Conservation (phyloP, 2,888 invertebrate genomes). For the Isotomurus palustris region DNA sequence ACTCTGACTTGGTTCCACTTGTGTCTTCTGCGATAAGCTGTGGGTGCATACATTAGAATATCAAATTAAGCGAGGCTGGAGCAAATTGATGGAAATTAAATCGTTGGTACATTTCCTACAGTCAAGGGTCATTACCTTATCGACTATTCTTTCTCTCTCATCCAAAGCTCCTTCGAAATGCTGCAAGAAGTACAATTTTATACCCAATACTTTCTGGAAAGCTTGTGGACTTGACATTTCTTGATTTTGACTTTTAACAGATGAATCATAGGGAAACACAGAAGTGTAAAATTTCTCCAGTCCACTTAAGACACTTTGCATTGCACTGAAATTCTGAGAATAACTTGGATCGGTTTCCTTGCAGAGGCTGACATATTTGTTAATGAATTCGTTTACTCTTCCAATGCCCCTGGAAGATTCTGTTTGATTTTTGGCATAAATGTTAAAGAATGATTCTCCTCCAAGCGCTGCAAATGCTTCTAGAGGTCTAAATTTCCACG, state of each 20-base stretch:
- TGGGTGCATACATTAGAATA: no score
- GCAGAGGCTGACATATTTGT: background rate
- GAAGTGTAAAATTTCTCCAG: background rate
- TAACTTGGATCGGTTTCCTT: no score
- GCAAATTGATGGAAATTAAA: no score
- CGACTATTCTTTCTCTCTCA: no score
- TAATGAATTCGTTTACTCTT: background rate
- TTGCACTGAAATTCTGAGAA: background rate
- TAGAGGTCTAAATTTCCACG: background rate
- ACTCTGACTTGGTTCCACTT: no score
- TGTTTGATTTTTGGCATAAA: background rate
- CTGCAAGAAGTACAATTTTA: background rate
- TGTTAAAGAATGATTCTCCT: background rate
- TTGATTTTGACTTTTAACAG: background rate
- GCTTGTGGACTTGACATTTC: background rate
- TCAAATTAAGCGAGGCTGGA: no score
- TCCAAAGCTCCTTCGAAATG: no score
- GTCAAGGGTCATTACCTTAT: no score
- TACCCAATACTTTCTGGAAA: background rate
- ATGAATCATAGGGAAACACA: no score
- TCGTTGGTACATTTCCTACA: no score
- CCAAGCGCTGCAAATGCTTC: slow-evolving; percentile 3
- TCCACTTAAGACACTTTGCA: background rate
- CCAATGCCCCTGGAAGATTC: background rate
- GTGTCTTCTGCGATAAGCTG: no score